Evolutionary conservation across 2,888 invertebrate genomes (phyloP).

Genomic region (Luffia ferchaultella): DNA sequence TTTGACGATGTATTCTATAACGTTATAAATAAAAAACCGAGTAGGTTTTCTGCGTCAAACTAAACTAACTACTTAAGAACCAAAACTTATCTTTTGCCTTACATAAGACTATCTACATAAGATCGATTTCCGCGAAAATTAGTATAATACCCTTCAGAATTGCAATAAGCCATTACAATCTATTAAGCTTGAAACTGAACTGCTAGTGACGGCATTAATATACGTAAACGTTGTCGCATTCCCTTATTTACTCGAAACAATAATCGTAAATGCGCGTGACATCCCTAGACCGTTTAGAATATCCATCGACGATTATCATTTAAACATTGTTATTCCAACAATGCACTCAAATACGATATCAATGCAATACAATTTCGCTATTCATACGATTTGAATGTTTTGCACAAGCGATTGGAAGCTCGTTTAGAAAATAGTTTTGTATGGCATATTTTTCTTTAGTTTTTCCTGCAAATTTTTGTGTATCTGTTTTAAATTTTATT

Average conservation of each 20-base stretch:
- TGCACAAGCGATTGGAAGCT: not conserved
- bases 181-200: not conserved
- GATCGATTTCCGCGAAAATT: too few relatives aligned
- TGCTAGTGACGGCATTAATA: not conserved
- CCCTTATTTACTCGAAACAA: constrained; percentile 18
- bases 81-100: too few relatives aligned
- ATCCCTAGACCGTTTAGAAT: constrained; percentile 23
- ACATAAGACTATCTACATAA: too few relatives aligned
- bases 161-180: not conserved
- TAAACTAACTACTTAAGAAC: too few relatives aligned
- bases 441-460: too few relatives aligned
- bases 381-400: not conserved
- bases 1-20: too few relatives aligned
- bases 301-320: constrained; percentile 20
- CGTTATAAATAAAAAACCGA: too few relatives aligned
- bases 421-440: not conserved
- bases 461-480: too few relatives aligned
- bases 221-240: not conserved
- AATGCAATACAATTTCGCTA: not conserved
- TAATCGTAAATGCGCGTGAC: constrained; percentile 28
- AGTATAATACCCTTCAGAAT: too few relatives aligned
- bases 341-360: constrained; percentile 11
- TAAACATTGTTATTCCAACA: constrained; percentile 25
- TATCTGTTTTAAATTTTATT: too few relatives aligned
- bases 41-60: too few relatives aligned